These are phyloP conservation scores for Corynorhinus townsendii DNA, from an alignment of 2,113 vertebrate species.

Conservation along the genomic window DNA sequence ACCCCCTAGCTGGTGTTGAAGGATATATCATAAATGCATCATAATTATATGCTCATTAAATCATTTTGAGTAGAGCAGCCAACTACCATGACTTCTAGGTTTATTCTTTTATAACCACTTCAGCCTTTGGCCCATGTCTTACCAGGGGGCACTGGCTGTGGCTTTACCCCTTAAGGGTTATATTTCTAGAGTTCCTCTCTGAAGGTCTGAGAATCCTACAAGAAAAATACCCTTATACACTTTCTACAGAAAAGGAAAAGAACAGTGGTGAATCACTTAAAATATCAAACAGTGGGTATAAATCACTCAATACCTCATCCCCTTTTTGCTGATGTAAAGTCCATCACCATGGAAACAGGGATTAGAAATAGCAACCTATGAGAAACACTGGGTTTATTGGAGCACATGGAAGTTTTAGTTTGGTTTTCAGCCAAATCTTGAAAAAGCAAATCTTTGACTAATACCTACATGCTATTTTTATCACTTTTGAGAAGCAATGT, in stretches of 20 bases:
- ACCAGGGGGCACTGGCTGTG: background rate
- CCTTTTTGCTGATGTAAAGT: conserved; percentile 71
- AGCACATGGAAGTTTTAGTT: conserved; percentile 64
- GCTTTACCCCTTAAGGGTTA: background rate
- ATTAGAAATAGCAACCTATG: conserved; percentile 72
- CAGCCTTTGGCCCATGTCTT: background rate
- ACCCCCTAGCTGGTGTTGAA: background rate
- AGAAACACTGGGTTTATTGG: conserved; percentile 66
- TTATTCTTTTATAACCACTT: background rate
- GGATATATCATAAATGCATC: background rate
- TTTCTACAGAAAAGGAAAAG: conserved; percentile 68
- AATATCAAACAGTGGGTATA: conserved; percentile 69
- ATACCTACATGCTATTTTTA: conserved; percentile 71
- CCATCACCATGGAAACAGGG: conserved; percentile 66
- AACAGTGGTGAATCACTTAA: conserved; percentile 63
- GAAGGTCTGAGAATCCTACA: background rate
- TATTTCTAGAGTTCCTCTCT: conserved; percentile 21
- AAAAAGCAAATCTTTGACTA: conserved; percentile 69
- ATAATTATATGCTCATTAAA: background rate
- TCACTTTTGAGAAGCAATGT: conserved; percentile 53
- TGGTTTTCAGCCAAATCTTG: conserved; percentile 67
- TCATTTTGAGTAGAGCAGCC: background rate
- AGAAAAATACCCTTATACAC: conserved; percentile 35
- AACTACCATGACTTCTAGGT: background rate
- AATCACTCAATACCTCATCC: conserved; percentile 70